phyloP scores from a whole-genome alignment of 2,797 vertebrate species.

The Macroramphosus scolopax region DNA sequence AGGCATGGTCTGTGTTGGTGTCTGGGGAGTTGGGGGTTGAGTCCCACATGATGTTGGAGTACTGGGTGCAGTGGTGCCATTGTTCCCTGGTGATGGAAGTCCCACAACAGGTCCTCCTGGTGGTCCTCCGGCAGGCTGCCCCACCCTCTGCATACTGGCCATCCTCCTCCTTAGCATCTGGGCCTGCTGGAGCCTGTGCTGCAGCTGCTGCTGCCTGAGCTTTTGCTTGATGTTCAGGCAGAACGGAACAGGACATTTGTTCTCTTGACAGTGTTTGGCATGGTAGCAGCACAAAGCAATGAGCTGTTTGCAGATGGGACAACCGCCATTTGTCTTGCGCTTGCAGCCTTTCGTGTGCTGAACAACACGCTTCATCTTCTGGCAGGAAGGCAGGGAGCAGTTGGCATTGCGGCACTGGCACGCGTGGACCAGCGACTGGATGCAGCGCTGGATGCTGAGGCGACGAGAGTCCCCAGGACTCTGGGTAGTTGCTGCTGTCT shows the following conservation, averaged over 20 bases:
- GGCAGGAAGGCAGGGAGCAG: slow-evolving; percentile 95
- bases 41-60: slow-evolving; percentile 88
- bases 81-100: slow-evolving; percentile 79
- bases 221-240: slow-evolving; percentile 99
- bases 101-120: slow-evolving; percentile 81
- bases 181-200: slow-evolving; percentile 95
- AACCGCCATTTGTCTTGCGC: slow-evolving; percentile 94
- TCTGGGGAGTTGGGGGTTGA: slow-evolving; percentile 90
- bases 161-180: slow-evolving; percentile 96
- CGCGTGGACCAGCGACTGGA: slow-evolving; percentile 95
- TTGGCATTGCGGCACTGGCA: slow-evolving; percentile 99
- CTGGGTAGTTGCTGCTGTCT: slow-evolving; percentile 88
- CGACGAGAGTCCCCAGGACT: slow-evolving; percentile 94
- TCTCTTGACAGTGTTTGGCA: slow-evolving; percentile 98
- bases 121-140: slow-evolving; percentile 75
- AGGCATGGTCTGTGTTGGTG: slow-evolving; percentile 77
- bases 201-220: slow-evolving; percentile 95
- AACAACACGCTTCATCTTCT: slow-evolving; percentile 98
- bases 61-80: slow-evolving; percentile 73
- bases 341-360: slow-evolving; percentile 99
- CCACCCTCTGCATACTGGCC: slow-evolving; percentile 96
- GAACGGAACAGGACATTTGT: slow-evolving; percentile 98
- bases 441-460: slow-evolving; percentile 97
- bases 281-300: slow-evolving; percentile 98
- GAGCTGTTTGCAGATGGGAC: slow-evolving; percentile 98